Base-by-base conservation (phyloP, 2,113 vertebrate genomes). In the Alexandromys fortis region DNA sequence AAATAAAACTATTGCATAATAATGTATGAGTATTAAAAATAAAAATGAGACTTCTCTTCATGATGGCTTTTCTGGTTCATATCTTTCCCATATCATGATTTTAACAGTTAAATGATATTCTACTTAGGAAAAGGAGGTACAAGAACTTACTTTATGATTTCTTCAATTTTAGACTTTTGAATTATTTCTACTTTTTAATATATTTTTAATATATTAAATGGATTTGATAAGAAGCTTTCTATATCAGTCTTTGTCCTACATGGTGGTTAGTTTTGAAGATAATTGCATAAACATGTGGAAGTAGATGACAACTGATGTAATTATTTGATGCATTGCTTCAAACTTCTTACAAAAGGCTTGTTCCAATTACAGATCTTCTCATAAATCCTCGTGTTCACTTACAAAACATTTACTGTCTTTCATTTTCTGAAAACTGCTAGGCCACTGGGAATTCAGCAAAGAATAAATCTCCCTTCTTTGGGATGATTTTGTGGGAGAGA, bases 41-140 rank as follows among this genome's bases (percentile, higher is more conserved):
- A 79, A n/a, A 11, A 81, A 22, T 85, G 38, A 85, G 12, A 63
- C 33, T 90, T 93, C 33, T 94, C 42, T 92, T 65, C 30, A 96
- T 10, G 55, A 91, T 85, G 42, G 0, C 24, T 90, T 1, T 49
- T 75, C 73, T 28, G 2, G 10, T 77, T 90, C 63, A 47, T 78
- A 67, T 93, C 55, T 58, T 58, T 35, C 52, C 21, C 17, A 21
- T 24, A 81, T 63, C 42, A n/a, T n/a, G 30, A 7, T 3, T 95
- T 95, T 63, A 89, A 55, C 16, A 72, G 45, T 26, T 89, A 86
- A 76, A 86, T 81, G 55, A 63, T 65, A 55, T 63, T 94, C 38
- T 7, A 58, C 52, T 19, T 88, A 24, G 87, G 9, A 5, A n/a
- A 93, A 89, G 4, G 28, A 81, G 11, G 7, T 68, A 67, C 10